Evolutionary conservation across 1,140 invertebrate species (phyloP), one percentile per base, ranked within the genome.

Genomic region (Aricia agestis): DNA sequence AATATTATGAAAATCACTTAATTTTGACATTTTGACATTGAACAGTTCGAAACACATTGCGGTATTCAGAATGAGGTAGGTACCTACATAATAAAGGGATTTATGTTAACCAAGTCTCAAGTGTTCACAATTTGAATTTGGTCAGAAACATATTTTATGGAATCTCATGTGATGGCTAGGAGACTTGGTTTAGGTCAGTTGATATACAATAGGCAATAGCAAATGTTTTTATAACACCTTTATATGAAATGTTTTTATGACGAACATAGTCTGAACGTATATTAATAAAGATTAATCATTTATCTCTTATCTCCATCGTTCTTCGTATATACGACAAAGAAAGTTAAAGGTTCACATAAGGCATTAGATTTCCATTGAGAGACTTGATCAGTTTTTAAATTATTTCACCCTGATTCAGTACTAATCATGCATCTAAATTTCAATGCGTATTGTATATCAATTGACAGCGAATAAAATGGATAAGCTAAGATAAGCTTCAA

Each of bases 11-110:
- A 2, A 25, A 25, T 25, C 25, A 3, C 25, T 25, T 25, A 25
- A 25, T 25, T 25, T 25, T 25, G 25, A 25, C 3, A 36, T 36
- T 2, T 32, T 32, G 32, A 32, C 32, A 36, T 7, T 6, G 6
- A 36, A 25, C 25, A 74, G 68, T 76, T 76, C 80, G 78, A 82
- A 88, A 86, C 86, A 88, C 86, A 85, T 83, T 72, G 67, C 77
- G 83, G 83, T 83, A 76, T 72, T 75, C 52, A 83, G 81, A 78
- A 77, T 78, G 82, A 81, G 82, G 82, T 78, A n/a, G n/a, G n/a
- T n/a, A n/a, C n/a, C n/a, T n/a, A n/a, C n/a, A n/a, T n/a, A n/a
- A n/a, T n/a, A 84, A 78, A 76, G 70, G 74, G 58, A 68, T 69
- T 66, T 41, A 9, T 32, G 9, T 52, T 1, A 52, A 9, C 45